A percentile compares a stretch with the other conserved stretches of the same genome.
phyloP scores from a whole-genome alignment of 2,797 vertebrate genomes.

The Decapterus maruadsi region DNA sequence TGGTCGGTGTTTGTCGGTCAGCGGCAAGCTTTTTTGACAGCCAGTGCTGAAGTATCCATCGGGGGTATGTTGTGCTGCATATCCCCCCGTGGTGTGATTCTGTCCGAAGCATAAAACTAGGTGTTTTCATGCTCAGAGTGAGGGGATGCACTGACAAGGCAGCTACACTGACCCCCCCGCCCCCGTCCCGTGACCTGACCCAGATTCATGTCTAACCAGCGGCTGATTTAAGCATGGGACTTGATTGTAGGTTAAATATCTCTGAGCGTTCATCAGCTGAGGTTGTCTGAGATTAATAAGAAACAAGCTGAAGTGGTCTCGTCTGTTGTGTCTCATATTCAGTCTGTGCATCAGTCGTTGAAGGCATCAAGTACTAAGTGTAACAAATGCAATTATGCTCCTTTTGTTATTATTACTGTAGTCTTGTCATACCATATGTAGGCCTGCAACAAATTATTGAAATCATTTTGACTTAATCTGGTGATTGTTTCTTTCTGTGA shows the following conservation, averaged over 20 bases:
- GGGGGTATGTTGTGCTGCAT: background rate
- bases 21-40: background rate
- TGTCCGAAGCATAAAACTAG: background rate
- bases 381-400: conserved; percentile 9
- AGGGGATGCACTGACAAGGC: conserved; percentile 55
- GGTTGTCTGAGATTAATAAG: conserved; percentile 29
- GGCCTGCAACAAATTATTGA: background rate
- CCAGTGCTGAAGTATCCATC: background rate
- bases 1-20: conserved; percentile 5
- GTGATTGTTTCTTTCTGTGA: background rate
- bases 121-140: conserved; percentile 26
- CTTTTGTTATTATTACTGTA: background rate
- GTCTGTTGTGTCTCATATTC: background rate
- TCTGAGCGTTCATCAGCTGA: conserved; percentile 39
- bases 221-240: conserved; percentile 64
- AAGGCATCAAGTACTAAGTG: conserved; percentile 41
- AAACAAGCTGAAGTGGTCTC: background rate
- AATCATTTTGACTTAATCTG: background rate
- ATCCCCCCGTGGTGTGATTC: background rate
- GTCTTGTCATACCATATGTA: background rate
- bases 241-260: conserved; percentile 61
- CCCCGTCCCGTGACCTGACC: conserved; percentile 77
- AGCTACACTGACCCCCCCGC: conserved; percentile 56
- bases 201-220: conserved; percentile 67
- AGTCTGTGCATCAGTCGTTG: conserved; percentile 30